Evolutionary conservation across 2,888 invertebrate genomes (phyloP).

Genomic region (Subacronicta megacephala): DNA sequence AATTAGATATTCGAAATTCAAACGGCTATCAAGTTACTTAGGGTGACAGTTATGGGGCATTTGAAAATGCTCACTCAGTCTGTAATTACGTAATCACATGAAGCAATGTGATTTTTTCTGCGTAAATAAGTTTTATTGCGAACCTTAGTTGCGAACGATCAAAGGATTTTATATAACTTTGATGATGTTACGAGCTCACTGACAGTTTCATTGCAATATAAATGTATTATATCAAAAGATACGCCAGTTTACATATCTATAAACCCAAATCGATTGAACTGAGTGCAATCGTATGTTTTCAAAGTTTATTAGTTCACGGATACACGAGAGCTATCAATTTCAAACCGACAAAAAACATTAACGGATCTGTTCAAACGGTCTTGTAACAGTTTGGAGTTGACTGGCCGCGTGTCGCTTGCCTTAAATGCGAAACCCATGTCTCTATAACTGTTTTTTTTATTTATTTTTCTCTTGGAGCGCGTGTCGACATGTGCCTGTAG

Average conservation of each 20-base stretch:
- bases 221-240: constrained; percentile 49
- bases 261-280: constrained; percentile 71
- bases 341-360: constrained; percentile 72
- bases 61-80: constrained; percentile 59
- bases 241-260: constrained; percentile 68
- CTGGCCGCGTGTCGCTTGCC: constrained; percentile 69
- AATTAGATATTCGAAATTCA: constrained; percentile 87
- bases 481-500: constrained; percentile 88
- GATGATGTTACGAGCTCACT: constrained; percentile 39
- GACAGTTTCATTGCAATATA: constrained; percentile 47
- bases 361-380: constrained; percentile 69
- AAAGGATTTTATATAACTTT: constrained; percentile 56
- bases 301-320: constrained; percentile 69
- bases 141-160: no score
- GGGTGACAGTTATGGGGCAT: constrained; percentile 76
- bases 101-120: constrained; percentile 44
- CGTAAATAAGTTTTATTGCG: constrained; percentile 43
- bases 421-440: constrained; percentile 85
- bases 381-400: constrained; percentile 57
- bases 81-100: constrained; percentile 59
- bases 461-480: constrained; percentile 81
- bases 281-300: constrained; percentile 72
- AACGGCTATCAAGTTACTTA: constrained; percentile 83
- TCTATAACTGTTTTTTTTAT: constrained; percentile 78
- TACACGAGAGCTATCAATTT: constrained; percentile 75